Evolutionary conservation across 2,888 invertebrate species (phyloP), one percentile per base, ranked within the genome.

Genomic region (Xestoiulus laeticollis): DNA sequence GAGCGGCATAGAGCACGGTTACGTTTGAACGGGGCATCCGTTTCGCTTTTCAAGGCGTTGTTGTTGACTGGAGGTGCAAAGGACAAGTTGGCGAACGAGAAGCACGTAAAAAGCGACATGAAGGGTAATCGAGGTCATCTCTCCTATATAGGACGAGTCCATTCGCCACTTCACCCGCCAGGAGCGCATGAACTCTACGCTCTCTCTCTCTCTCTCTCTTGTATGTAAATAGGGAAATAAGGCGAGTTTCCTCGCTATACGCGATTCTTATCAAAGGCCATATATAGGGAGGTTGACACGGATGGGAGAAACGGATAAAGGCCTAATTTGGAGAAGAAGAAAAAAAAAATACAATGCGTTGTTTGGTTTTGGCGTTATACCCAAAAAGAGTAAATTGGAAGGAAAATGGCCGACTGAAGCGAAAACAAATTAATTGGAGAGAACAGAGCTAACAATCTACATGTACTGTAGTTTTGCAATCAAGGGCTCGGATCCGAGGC

Each of bases 21-120:
- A 38, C 38, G 38, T 38, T 38, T 38, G 38, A 38, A 38, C 33
- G 30, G 83, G 33, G 33, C 30, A 82, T 33, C 83, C 83, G 33
- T 82, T 33, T 82, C 30, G 33, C 14, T 82, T 48, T 48, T 48
- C 48, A 59, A 68, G 68, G 68, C 68, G 68, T 68, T 59, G 59
- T 68, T 68, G 68, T 68, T 68, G 68, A 19, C n/a, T 59, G 68
- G 68, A 68, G 68, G 68, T 68, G 68, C 68, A 68, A 68, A 68
- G 68, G 68, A 68, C 68, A 68, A 68, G 68, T 68, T 26, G 68
- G 59, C 59, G 59, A 59, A n/a, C 59, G 59, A 22, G n/a, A 22
- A 19, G n/a, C 59, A 22, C 68, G 22, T 68, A 68, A 68, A 68
- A 68, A 68, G n/a, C 68, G 68, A 68, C 68, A 68, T 68, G 68